Evolutionary conservation across 2,113 vertebrate species (phyloP).

Genomic region (Gobius niger): DNA sequence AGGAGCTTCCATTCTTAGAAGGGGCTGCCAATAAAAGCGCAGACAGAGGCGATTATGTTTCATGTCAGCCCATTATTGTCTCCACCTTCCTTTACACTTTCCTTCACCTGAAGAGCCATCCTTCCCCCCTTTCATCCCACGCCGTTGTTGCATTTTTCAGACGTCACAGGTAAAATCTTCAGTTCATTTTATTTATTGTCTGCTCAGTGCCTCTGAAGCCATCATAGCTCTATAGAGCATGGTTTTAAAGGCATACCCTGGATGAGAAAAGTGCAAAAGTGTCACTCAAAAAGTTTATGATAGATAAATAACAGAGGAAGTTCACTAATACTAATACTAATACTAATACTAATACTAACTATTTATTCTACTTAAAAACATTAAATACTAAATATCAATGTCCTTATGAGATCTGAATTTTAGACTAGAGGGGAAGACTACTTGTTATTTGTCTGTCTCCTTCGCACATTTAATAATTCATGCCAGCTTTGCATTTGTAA

Average conservation of each 20-base stretch:
- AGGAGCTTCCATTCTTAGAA: slow-evolving; percentile 74
- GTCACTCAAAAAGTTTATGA: too few relatives aligned
- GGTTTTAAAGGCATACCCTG: neutral
- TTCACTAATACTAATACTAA: too few relatives aligned
- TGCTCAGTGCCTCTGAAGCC: neutral
- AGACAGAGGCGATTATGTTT: slow-evolving; percentile 75
- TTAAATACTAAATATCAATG: too few relatives aligned
- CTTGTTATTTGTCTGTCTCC: too few relatives aligned
- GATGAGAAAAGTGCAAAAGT: neutral
- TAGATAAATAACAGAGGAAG: too few relatives aligned
- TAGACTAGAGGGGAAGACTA: too few relatives aligned
- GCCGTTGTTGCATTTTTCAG: slow-evolving; percentile 12
- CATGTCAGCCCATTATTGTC: slow-evolving; percentile 70
- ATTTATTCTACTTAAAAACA: too few relatives aligned
- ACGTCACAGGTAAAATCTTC: neutral
- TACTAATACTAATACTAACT: too few relatives aligned
- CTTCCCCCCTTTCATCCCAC: slow-evolving; percentile 17
- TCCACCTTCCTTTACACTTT: slow-evolving; percentile 47
- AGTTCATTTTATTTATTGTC: slow-evolving; percentile 3
- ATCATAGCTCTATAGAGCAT: neutral
- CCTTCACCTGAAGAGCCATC: slow-evolving; percentile 36
- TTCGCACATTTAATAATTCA: too few relatives aligned
- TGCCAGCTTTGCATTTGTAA: too few relatives aligned
- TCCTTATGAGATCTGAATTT: too few relatives aligned
- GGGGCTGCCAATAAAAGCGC: slow-evolving; percentile 76